Base-by-base conservation (phyloP, 2,113 vertebrate genomes). In the Heterocephalus glaber region DNA sequence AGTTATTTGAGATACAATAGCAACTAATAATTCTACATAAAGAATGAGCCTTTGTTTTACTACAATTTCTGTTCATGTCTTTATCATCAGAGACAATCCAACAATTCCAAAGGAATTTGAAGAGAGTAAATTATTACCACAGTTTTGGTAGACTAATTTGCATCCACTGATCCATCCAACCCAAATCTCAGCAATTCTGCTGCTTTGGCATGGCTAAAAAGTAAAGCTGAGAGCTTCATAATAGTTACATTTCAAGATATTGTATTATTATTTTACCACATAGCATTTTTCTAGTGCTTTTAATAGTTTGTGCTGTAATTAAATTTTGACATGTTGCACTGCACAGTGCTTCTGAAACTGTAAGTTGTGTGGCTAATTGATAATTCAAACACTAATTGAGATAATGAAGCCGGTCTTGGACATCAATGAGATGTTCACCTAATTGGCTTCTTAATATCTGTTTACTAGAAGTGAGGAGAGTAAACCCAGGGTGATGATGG, bases 321-420 rank as follows among this genome's bases (percentile, higher is more conserved):
- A 96, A 98, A 95, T 95, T 95, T 97, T 97, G 77, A 85, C 77
- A 92, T 20, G 54, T 88, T 96, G 66, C 33, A 95, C 85, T 86
- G 70, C 76, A 96, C 60, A 70, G 80, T 86, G 47, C 58, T 97
- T 96, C 92, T 88, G 58, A 76, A 98, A 96, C 89, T 94, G 90
- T 96, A 92, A 94, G 84, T 97, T 89, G 52, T 94, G 90, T 65
- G 89, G 95, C 20, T 98, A 98, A 98, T 97, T 98, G 97, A 98
- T 98, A 98, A 97, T 97, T 98, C 96, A 98, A 77, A 63, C 35
- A 41, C 58, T 97, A 98, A 98, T 97, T 98, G 94, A 98, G 80
- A 97, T 97, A 97, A 98, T 96, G 95, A 98, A 96, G 58, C 66
- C 74, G 66, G 81, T 97, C 96, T 97, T 94, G 86, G 96, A 94